Conservation (phyloP, 2,888 invertebrate genomes). For the Chalcosyrphus nemorum region DNA sequence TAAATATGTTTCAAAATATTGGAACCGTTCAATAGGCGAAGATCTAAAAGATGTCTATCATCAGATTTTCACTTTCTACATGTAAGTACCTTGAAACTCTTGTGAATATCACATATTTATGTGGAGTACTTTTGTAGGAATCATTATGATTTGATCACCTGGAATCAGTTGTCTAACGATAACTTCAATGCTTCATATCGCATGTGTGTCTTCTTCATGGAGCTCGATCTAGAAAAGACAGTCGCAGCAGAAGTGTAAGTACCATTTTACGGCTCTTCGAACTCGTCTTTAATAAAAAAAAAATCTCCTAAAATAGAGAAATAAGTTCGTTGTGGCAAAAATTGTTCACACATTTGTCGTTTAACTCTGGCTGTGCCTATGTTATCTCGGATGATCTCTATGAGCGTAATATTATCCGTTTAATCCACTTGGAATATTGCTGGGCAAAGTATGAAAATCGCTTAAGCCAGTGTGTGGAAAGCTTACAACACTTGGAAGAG, state of each 20-base stretch:
- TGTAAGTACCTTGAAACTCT: slow-evolving; percentile 67
- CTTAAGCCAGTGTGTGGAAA: slow-evolving; percentile 83
- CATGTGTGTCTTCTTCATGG: slow-evolving; percentile 76
- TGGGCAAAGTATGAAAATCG: slow-evolving; percentile 83
- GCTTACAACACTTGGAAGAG: slow-evolving; percentile 75
- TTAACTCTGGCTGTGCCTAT: slow-evolving; percentile 74
- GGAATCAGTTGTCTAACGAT: slow-evolving; percentile 75
- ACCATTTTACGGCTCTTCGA: no score
- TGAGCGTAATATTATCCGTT: slow-evolving; percentile 82
- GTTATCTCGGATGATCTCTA: slow-evolving; percentile 80
- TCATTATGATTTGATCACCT: slow-evolving; percentile 75
- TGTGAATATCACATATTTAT: no score
- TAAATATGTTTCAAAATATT: slow-evolving; percentile 75
- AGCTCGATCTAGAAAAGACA: slow-evolving; percentile 75
- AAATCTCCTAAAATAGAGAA: slow-evolving; percentile 68
- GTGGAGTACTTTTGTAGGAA: slow-evolving; percentile 69
- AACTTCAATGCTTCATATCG: slow-evolving; percentile 75
- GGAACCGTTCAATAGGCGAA: slow-evolving; percentile 74
- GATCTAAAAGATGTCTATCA: slow-evolving; percentile 75
- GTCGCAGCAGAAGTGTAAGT: slow-evolving; percentile 69
- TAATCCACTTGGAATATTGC: slow-evolving; percentile 84
- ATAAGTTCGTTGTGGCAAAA: slow-evolving; percentile 72
- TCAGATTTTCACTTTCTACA: slow-evolving; percentile 75
- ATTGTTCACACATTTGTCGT: slow-evolving; percentile 73
- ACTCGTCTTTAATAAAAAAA: no score